Evolutionary conservation across 2,888 invertebrate genomes (phyloP), one percentile per base, ranked within the genome.

Genomic region (Tetrapedia diversipes): DNA sequence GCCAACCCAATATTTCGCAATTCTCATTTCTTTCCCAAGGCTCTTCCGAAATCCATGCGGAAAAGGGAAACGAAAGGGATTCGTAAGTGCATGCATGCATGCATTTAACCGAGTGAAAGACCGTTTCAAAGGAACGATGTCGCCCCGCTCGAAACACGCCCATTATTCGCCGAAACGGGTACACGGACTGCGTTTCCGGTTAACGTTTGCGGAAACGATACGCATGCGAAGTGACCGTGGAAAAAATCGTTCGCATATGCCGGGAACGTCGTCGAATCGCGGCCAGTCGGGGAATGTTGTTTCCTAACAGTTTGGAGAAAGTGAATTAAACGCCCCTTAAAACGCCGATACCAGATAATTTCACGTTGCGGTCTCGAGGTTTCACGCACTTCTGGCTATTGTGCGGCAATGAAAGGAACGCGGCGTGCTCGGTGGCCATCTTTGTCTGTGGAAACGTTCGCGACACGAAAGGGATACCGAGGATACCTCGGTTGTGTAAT

Each of bases 281-380:
- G 19, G 27, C 41, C 41, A 27, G 16, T 29, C 11, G 49, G 64
- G 57, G 47, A 34, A 67, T 63, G 45, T 68, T 43, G 64, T 73
- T 68, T 57, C 27, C 11, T 41, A 59, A 24, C 27, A 39, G 47
- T 45, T 22, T 24, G 37, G 37, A 14, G 51, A 63, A 49, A 73
- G 56, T 57, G 45, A 77, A 77, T 72, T 60, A 64, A 77, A 68
- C 37, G 65, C 39, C 37, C 22, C 19, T 60, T 66, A 59, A 77
- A 78, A 75, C 32, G 24, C 41, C 51, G 64, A 69, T 72, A 72
- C 63, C 45, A 37, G 47, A 43, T 19, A 60, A 60, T 47, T 53
- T 37, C 37, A 19, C 22, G n/a, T 49, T 45, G 47, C 19, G 57
- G 51, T 64, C 53, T 57, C 39, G 41, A 63, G 39, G 53, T 56